Evolutionary conservation across 2,888 invertebrate species (phyloP).

Genomic region (Panzeria rudis): DNA sequence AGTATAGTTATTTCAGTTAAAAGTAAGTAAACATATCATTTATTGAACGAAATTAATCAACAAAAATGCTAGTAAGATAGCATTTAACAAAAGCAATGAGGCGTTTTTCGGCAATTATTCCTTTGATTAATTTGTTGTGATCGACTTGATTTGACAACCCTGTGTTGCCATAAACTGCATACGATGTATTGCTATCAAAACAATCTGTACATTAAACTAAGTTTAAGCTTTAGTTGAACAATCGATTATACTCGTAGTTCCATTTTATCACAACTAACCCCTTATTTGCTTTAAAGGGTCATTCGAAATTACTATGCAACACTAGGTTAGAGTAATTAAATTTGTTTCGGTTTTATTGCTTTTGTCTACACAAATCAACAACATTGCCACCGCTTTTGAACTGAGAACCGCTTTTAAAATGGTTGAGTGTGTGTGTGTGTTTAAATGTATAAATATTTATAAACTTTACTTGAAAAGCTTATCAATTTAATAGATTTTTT

Average conservation of each 20-base stretch:
- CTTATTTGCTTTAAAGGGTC: conserved; percentile 62
- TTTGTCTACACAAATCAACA: conserved; percentile 45
- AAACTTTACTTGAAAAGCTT: conserved; percentile 45
- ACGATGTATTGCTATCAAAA: not conserved
- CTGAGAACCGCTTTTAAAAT: not conserved
- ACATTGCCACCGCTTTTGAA: conserved; percentile 24
- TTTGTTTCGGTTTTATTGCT: conserved; percentile 64
- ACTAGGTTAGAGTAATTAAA: conserved; percentile 60
- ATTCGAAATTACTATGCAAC: conserved; percentile 67
- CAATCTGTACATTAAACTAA: conserved; percentile 14
- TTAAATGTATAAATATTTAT: conserved; percentile 4
- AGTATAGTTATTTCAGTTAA: no score
- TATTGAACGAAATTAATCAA: no score
- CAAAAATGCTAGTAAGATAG: no score
- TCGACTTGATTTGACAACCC: no score
- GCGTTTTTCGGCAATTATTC: no score
- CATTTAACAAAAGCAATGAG: no score
- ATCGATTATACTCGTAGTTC: not conserved
- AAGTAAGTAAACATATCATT: no score
- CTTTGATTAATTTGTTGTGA: no score
- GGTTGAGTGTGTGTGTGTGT: not conserved
- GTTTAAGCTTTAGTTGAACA: conserved; percentile 11
- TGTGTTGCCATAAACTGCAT: not conserved
- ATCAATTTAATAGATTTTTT: conserved; percentile 61
- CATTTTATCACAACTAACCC: conserved; percentile 46